Conservation (phyloP, 2,113 vertebrate species). For the Campylorhamphus procurvoides region DNA sequence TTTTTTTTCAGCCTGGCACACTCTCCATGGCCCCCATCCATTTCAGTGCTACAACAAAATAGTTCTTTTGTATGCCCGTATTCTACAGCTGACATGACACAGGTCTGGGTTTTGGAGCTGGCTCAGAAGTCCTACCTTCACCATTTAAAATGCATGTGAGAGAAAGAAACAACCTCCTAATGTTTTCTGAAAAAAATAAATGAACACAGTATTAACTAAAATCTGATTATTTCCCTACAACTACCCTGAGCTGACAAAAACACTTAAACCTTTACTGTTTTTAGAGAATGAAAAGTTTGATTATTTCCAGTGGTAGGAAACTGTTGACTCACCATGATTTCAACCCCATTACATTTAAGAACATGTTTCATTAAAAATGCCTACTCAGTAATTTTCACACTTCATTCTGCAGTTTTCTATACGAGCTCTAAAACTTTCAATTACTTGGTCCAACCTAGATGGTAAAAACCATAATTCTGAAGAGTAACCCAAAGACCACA, state of each 20-base stretch:
- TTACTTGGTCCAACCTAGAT: not conserved
- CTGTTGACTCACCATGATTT: slow-evolving; percentile 38
- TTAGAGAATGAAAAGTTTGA: not conserved
- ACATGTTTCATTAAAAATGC: slow-evolving; percentile 14
- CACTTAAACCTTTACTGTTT: not conserved
- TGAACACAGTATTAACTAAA: not conserved
- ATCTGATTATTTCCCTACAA: not conserved
- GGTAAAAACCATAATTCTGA: not conserved
- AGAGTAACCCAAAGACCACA: not conserved
- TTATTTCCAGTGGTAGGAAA: slow-evolving; percentile 9
- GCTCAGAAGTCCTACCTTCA: not conserved
- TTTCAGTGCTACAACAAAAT: not conserved
- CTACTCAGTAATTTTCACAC: slow-evolving; percentile 11
- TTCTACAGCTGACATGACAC: not conserved
- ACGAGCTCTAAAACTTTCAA: not conserved
- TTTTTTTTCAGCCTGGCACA: not conserved
- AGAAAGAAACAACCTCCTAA: not conserved
- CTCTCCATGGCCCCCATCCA: not conserved
- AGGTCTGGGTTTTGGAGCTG: not conserved
- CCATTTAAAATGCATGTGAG: not conserved
- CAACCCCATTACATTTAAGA: slow-evolving; percentile 14
- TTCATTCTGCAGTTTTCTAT: slow-evolving; percentile 11
- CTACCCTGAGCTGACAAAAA: not conserved
- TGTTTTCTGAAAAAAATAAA: not conserved
- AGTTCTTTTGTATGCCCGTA: not conserved